These are phyloP conservation scores for Leptinotarsa juncta DNA, from an alignment of 2,888 invertebrate genomes.

Conservation along the genomic window DNA sequence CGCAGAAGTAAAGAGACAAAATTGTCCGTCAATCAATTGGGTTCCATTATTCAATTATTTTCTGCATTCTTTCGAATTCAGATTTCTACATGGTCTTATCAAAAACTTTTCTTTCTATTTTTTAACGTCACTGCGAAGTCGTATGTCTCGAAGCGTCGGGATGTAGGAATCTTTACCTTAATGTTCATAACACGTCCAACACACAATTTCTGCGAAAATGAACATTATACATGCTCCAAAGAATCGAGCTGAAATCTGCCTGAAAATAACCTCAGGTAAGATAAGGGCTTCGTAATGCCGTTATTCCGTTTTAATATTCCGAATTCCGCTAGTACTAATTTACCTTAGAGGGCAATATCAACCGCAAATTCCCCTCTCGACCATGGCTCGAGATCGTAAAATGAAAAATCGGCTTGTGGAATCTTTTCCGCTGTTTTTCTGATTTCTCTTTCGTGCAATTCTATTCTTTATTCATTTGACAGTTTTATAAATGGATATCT, in stretches of 20 bases:
- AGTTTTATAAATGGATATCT: slow-evolving; percentile 41
- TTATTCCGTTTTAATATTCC: slow-evolving; percentile 16
- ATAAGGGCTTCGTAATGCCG: slow-evolving; percentile 12
- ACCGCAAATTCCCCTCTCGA: slow-evolving; percentile 7
- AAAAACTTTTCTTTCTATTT: too few relatives aligned
- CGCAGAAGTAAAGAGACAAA: too few relatives aligned
- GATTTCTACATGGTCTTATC: too few relatives aligned
- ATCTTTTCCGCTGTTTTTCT: slow-evolving; percentile 20
- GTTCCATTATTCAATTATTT: too few relatives aligned
- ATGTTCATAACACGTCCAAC: too few relatives aligned
- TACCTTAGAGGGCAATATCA: slow-evolving; percentile 12
- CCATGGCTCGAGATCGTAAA: slow-evolving; percentile 10
- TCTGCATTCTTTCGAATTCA: too few relatives aligned
- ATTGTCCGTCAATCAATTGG: too few relatives aligned
- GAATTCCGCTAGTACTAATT: slow-evolving; percentile 14
- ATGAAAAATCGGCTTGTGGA: slow-evolving; percentile 3
- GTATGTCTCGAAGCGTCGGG: too few relatives aligned
- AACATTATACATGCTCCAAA: neutral
- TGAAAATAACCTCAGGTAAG: neutral
- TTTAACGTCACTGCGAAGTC: too few relatives aligned
- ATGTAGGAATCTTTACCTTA: too few relatives aligned
- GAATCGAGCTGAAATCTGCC: neutral
- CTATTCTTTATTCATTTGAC: slow-evolving; percentile 36
- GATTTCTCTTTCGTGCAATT: slow-evolving; percentile 17
- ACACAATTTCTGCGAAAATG: too few relatives aligned